A percentile compares a stretch with the other conserved stretches of the same genome.
Evolutionary conservation across 2,797 vertebrate species (phyloP).

Genomic region (Phalloptychus januarius): DNA sequence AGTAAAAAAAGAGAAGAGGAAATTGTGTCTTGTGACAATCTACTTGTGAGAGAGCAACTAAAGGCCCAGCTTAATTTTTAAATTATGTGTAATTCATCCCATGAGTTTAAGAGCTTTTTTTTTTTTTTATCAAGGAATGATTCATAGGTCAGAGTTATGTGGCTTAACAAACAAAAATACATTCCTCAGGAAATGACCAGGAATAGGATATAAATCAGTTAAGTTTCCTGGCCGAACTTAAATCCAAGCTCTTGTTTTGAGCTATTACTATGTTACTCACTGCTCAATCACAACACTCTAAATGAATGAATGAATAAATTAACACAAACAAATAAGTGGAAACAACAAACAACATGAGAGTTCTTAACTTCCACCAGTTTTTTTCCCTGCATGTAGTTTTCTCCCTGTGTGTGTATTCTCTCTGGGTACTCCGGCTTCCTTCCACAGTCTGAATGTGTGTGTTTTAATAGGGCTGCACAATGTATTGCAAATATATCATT

Average conservation of each 20-base stretch:
- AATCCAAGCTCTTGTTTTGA: background rate
- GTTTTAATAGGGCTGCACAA: background rate
- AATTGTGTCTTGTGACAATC: background rate
- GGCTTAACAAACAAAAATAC: background rate
- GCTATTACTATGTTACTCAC: no score
- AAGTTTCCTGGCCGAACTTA: background rate
- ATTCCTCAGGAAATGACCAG: background rate
- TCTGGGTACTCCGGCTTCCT: background rate
- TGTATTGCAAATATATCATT: background rate
- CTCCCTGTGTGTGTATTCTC: background rate
- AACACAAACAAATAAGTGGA: no score
- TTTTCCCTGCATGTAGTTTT: background rate
- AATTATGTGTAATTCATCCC: background rate
- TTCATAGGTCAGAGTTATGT: background rate
- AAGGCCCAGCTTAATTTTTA: background rate
- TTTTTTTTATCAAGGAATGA: background rate
- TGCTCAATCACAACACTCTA: background rate
- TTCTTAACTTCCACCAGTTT: background rate
- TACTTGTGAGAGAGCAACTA: background rate
- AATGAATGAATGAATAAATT: background rate
- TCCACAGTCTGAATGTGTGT: background rate
- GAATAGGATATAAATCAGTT: background rate
- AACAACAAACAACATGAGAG: background rate
- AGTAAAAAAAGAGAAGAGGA: background rate
- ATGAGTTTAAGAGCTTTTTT: background rate